These are phyloP conservation scores for Lophochroa leadbeateri DNA, from an alignment of 2,113 vertebrate genomes.

Conservation along the genomic window DNA sequence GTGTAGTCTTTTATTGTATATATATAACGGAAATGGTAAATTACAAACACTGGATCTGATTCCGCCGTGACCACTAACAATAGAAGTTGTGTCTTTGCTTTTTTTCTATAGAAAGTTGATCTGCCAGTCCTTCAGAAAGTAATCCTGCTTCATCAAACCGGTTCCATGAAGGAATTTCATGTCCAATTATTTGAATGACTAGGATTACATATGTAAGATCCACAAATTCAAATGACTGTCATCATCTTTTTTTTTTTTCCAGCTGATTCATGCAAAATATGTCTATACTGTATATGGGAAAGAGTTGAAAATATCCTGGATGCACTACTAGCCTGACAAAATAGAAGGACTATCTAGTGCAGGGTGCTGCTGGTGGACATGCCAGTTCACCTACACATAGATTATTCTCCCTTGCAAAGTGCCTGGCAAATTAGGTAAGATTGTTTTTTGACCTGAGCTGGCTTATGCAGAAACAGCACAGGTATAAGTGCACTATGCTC, in stretches of 20 bases:
- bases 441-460: not conserved
- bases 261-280: not conserved
- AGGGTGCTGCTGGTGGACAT: not conserved
- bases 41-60: not conserved
- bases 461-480: not conserved
- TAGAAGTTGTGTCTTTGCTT: not conserved
- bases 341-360: not conserved
- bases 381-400: not conserved
- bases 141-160: slow-evolving; percentile 27
- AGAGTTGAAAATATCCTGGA: not conserved
- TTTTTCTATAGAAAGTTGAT: not conserved
- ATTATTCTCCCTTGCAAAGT: not conserved
- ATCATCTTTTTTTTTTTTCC: not conserved
- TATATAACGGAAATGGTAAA: not conserved
- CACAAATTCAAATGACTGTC: not conserved
- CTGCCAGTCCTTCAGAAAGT: not conserved
- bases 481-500: not conserved
- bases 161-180: not conserved
- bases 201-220: not conserved
- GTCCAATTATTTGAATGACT: slow-evolving; percentile 9
- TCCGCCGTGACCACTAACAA: not conserved
- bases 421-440: not conserved
- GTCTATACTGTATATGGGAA: not conserved
- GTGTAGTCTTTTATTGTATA: not conserved
- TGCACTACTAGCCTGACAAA: not conserved